Percentiles rank a stretch among this genome's conserved stretches.
Conservation (phyloP, 2,113 vertebrate species). For the Glaucomys volans region DNA sequence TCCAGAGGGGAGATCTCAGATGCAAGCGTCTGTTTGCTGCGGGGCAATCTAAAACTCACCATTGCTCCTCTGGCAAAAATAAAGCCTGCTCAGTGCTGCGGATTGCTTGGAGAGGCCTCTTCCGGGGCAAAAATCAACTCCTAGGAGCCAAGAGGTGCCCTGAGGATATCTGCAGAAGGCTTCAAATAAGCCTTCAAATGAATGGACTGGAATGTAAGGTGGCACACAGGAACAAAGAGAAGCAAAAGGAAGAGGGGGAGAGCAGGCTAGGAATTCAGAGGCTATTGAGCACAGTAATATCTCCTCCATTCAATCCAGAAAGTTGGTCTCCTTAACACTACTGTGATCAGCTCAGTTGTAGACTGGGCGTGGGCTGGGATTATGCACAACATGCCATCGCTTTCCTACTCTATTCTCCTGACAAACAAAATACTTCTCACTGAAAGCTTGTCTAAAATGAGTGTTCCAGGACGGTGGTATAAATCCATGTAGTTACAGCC, state of each 20-base stretch:
- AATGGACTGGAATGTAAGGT: background rate
- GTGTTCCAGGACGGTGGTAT: background rate
- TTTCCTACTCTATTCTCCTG: background rate
- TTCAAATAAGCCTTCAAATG: background rate
- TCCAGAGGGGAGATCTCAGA: slow-evolving; percentile 54
- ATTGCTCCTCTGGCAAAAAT: background rate
- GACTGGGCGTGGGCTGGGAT: accelerated
- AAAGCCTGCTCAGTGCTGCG: background rate
- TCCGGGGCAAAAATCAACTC: background rate
- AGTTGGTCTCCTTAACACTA: background rate
- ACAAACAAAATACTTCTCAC: background rate
- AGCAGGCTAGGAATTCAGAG: background rate
- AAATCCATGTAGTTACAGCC: background rate
- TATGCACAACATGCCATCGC: background rate
- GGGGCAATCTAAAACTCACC: slow-evolving; percentile 69
- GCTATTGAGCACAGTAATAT: accelerated
- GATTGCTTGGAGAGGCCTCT: background rate
- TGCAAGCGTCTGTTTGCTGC: slow-evolving; percentile 69
- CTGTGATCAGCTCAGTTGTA: accelerated
- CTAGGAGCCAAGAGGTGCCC: background rate
- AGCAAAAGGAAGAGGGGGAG: background rate
- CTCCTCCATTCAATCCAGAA: background rate
- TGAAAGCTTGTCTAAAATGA: background rate
- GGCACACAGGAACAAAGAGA: background rate
- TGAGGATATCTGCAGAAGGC: background rate